Base-by-base conservation (phyloP, 2,888 invertebrate species). In the Tinea trinotella region DNA sequence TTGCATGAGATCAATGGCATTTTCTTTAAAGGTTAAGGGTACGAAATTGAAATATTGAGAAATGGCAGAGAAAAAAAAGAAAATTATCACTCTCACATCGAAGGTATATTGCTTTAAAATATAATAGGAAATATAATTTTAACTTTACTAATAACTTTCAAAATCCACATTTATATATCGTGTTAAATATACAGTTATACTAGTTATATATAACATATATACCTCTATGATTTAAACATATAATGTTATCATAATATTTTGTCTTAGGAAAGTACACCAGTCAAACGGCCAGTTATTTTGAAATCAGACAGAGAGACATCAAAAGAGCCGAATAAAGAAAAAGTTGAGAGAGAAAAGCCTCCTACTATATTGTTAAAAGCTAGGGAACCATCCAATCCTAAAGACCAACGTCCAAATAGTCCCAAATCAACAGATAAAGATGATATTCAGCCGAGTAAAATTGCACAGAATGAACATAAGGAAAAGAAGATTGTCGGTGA, bases 321-420 rank as follows among this genome's bases (percentile, higher is more conserved):
- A 1, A 78, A 81, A 62, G 83, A 86, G 24, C 68, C 62, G 52
- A 36, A 50, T 5, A 83, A 80, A 64, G 81, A 82, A 1, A 83
- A 79, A 58, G 65, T 59, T 36, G 81, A 81, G 52, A 87, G 82
- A 61, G 87, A 87, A 56, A 87, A 76, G 57, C 90, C 88, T 59
- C 92, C 92, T 1, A 91, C 92, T 12, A 90, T 92, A 61, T 88
- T 92, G 61, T 71, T 92, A 15, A 91, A 91, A 74, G 89, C 90
- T 0, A 80, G 92, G 57, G 92, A 92, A 70, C 85, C 84, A 53
- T 86, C 83, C 56, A 61, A 79, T 1, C 69, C 79, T 0, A 87
- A 85, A 64, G 87, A 87, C 36, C 90, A 90, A 58, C 75, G 90
- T 49, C 86, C 90, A 0, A 77, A 85, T 5, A 91, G 91, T 48